Evolutionary conservation across 2,888 invertebrate species (phyloP), one percentile per base, ranked within the genome.

Genomic region (Cyclophora albipunctata): DNA sequence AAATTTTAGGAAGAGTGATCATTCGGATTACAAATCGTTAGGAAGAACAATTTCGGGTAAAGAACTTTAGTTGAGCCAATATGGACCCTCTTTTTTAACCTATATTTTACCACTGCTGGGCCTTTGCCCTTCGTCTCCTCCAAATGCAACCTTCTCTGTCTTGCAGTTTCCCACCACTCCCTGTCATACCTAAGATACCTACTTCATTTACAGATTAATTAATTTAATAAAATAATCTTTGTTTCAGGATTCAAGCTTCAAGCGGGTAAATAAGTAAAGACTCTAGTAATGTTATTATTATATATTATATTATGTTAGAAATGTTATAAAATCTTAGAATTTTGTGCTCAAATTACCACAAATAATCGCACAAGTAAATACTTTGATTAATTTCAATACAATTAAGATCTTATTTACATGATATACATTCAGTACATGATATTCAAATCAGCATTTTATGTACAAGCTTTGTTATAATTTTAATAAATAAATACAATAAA

Each of bases 311-410:
- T 74, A 65, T 68, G 71, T 58, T 60, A 70, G 62, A 64, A 73
- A 67, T 69, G 67, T 77, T 77, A 78, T 74, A 76, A 77, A 69
- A 61, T 66, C 62, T 70, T 65, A 67, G 64, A 71, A 71, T 60
- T 75, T 78, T 82, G 81, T 81, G 82, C 83, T 76, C 55, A 65
- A 64, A 58, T 51, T 55, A 58, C 50, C n/a, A n/a, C n/a, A n/a
- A n/a, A n/a, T 50, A 48, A 55, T 52, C 45, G 55, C 59, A 62
- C 56, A 56, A 51, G 46, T 58, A 43, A 55, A 55, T 48, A 46
- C 51, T 55, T 55, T 49, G 52, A 55, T 57, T 57, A 52, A 53
- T 60, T 60, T 53, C 48, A 37, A 47, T 57, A 55, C 49, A 55
- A 47, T 48, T 46, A 50, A 51, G 52, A 54, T 54, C 47, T 68